Base-by-base conservation (phyloP, 2,113 vertebrate species). In the Nerophis ophidion region DNA sequence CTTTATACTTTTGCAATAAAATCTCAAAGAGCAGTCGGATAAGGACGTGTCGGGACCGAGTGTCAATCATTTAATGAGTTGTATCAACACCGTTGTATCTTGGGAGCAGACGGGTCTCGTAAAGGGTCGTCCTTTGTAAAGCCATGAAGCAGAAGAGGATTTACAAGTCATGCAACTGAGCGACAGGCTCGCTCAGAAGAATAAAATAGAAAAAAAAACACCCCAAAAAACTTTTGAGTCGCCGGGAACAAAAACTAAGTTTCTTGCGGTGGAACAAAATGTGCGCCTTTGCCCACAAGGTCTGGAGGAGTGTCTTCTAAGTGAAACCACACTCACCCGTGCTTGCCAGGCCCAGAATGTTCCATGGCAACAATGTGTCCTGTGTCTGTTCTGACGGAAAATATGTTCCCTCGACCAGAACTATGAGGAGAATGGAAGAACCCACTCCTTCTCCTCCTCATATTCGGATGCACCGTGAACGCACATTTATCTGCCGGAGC, bases 341-440 rank as follows among this genome's bases (percentile, higher is more conserved):
- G 56, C 52, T 52, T 17, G 10, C 46, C 38, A 60, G 55, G 67
- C 68, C 38, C 63, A 46, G 76, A 63, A 64, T 7, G 76, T 81
- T 81, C 74, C 81, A 64, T 66, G 58, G 75, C 55, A 79, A 76
- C 75, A 79, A 75, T 51, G 38, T 61, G 52, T 59, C 17, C 61
- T 52, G 61, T 79, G 74, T 77, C 67, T 67, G 48, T 61, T 74
- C 33, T 33, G 40, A 66, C 68, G 44, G 62, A 54, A 60, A 44
- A 44, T 55, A 48, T 47, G 52, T 58, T 70, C 74, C 65, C 50
- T 45, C n/a, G 72, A 67, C 70, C 65, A 70, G 72, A 77, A 62
- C 50, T 65, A 65, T 58, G 57, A 71, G 19, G 47, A 70, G 40
- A 59, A 17, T 56, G 10, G 5, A 56, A 56, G 38, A 36, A 38